Base-by-base conservation (phyloP, 2,888 invertebrate species). In the Oscheius myriophilus region DNA sequence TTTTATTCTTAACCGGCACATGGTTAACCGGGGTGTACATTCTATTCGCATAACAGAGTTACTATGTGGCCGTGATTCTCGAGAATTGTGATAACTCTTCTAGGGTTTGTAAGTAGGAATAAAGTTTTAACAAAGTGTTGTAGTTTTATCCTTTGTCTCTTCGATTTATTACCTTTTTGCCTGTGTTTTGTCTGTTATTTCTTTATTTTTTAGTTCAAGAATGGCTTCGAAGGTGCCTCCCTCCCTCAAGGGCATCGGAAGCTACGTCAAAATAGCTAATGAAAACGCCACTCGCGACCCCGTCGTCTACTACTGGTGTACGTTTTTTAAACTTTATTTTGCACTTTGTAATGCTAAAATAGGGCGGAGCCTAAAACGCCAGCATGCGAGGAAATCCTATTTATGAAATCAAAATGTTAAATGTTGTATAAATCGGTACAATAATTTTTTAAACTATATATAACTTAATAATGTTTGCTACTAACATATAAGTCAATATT, bases 231-330 rank as follows among this genome's bases (percentile, higher is more conserved):
- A 72, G 33, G 72, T 84, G 11, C 89, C 89, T 42, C 67, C 91
- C 0, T 90, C 91, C 70, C 89, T 97, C 52, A 95, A 93, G 88
- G 90, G 91, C 39, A 92, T 96, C 78, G 93, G 93, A 81, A 95
- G 94, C 87, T 94, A 93, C 87, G 88, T 97, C 72, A 96, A 95
- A 89, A 91, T 93, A 69, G 96, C 96, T 0, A 90, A 91, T 54
- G 95, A 96, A 88, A 95, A 96, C 89, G 95, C 96, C 85, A 89
- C 90, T 43, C 90, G 96, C 81, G 96, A 97, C 89, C 90, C 92
- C 45, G 92, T 94, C 43, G 91, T 97, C 52, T 91, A 93, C 57
- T 97, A 96, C 88, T 97, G 96, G 93, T 82, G 84, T 84, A 54
- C 88, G 88, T 88, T 21, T 7, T 43, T 21, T 23, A 18, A 7